Evolutionary conservation across 2,888 invertebrate genomes (phyloP).

Genomic region (Aspidiotus rigidus): DNA sequence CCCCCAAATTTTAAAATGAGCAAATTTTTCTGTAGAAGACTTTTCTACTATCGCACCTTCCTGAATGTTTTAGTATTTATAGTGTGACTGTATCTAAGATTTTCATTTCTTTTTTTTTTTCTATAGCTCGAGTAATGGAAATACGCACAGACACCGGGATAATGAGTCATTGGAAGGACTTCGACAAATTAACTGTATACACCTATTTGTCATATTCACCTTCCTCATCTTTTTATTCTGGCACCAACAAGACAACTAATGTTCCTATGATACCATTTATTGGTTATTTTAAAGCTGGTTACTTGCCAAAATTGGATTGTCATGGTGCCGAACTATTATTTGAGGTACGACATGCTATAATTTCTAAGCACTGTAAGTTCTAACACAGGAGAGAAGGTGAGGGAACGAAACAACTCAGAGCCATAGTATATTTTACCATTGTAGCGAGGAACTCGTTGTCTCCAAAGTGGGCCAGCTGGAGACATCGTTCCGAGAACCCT

Average conservation of each 20-base stretch:
- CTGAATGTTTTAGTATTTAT: background rate
- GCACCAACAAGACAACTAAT: slow-evolving; percentile 37
- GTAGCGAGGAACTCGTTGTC: too few species aligned
- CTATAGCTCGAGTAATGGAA: slow-evolving; percentile 38
- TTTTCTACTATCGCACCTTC: too few species aligned
- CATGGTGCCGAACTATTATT: slow-evolving; percentile 40
- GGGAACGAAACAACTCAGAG: too few species aligned
- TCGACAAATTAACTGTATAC: slow-evolving; percentile 40
- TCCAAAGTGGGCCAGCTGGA: too few species aligned
- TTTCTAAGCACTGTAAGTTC: background rate
- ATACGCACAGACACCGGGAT: slow-evolving; percentile 41
- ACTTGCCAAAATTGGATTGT: slow-evolving; percentile 38
- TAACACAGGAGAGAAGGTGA: too few species aligned
- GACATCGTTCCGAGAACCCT: too few species aligned
- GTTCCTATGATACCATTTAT: slow-evolving; percentile 42
- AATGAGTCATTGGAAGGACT: slow-evolving; percentile 42
- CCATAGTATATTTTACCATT: too few species aligned
- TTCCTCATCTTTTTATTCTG: slow-evolving; percentile 39
- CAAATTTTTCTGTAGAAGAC: too few species aligned
- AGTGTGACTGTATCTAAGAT: background rate
- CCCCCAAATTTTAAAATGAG: too few species aligned
- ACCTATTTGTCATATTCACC: slow-evolving; percentile 41
- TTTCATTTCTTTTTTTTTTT: slow-evolving; percentile 17
- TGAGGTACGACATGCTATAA: slow-evolving; percentile 38
- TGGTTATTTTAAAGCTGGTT: slow-evolving; percentile 40